Conservation (phyloP, 2,113 vertebrate species). For the Camelus dromedarius region DNA sequence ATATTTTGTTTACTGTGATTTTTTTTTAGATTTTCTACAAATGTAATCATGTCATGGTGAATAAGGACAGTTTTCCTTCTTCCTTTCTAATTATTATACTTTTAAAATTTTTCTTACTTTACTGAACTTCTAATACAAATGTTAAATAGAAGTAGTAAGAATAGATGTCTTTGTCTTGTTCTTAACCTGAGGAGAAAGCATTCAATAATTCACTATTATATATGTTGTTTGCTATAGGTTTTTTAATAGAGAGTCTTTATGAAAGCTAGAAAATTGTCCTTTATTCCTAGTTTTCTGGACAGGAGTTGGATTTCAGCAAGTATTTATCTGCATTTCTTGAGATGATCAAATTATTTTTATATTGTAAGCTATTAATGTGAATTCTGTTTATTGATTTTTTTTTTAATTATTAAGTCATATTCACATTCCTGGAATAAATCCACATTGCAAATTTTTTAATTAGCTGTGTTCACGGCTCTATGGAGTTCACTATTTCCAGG, state of each 20-base stretch:
- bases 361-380: background rate
- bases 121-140: background rate
- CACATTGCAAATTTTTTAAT: background rate
- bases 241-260: background rate
- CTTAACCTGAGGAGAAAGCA: background rate
- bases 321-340: background rate
- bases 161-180: background rate
- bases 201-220: background rate
- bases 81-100: background rate
- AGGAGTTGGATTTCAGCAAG: conserved; percentile 37
- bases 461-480: background rate
- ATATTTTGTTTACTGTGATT: background rate
- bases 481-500: background rate
- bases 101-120: background rate
- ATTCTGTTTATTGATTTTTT: background rate
- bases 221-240: background rate
- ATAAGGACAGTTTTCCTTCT: conserved; percentile 8
- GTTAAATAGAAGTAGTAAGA: background rate
- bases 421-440: conserved; percentile 6
- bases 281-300: background rate
- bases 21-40: conserved; percentile 8
- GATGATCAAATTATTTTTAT: background rate
- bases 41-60: background rate
- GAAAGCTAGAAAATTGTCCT: background rate
- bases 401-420: background rate